These are phyloP conservation scores for Schizothorax lantsangensis DNA, from an alignment of 2,797 vertebrate species.

Conservation along the genomic window DNA sequence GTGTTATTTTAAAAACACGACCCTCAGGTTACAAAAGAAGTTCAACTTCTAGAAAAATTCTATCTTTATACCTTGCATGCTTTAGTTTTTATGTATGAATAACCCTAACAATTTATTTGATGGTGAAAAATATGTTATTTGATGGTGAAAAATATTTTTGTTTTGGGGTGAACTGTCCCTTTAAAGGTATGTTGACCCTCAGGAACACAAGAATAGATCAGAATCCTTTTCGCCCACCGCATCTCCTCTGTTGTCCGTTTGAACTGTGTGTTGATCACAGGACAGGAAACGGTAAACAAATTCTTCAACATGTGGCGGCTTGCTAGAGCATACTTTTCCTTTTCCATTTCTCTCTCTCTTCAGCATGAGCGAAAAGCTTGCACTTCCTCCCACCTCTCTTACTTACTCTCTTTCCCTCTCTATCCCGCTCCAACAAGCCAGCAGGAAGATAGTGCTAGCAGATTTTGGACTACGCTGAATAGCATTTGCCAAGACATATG, in stretches of 20 bases:
- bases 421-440: slow-evolving; percentile 57
- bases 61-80: not conserved
- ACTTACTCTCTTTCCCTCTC: slow-evolving; percentile 23
- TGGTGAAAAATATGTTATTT: not conserved
- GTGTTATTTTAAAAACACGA: not conserved
- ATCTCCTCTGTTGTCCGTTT: slow-evolving; percentile 55
- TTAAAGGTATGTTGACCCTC: not conserved
- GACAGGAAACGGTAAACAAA: slow-evolving; percentile 74
- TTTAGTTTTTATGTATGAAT: not conserved
- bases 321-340: slow-evolving; percentile 68
- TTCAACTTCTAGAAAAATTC: not conserved
- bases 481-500: slow-evolving; percentile 74
- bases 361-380: not conserved
- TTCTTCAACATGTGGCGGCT: slow-evolving; percentile 72
- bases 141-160: not conserved
- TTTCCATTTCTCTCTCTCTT: slow-evolving; percentile 49
- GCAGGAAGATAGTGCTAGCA: slow-evolving; percentile 60
- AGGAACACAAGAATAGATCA: slow-evolving; percentile 6
- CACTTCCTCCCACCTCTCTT: slow-evolving; percentile 26
- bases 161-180: not conserved
- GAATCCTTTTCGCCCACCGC: slow-evolving; percentile 7
- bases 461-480: slow-evolving; percentile 69
- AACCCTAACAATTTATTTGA: not conserved
- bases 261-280: slow-evolving; percentile 68
- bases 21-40: not conserved